Base-by-base conservation (phyloP, 2,113 vertebrate species). In the Sprattus sprattus region DNA sequence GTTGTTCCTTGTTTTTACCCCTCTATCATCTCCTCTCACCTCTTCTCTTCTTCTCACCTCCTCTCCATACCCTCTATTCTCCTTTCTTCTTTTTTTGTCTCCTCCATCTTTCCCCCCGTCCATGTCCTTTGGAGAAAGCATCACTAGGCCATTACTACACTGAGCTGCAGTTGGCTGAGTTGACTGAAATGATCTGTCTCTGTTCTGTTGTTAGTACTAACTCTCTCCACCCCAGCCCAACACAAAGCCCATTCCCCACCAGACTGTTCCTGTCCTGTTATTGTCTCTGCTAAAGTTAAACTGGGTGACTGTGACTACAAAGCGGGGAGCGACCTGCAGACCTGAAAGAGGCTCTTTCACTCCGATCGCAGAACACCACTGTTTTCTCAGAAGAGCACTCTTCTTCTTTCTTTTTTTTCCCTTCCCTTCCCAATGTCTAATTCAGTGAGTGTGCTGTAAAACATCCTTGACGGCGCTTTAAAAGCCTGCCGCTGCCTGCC, bases 191-290 rank as follows among this genome's bases (percentile, higher is more conserved):
- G 67, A 85, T 71, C 10, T 71, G n/a, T 8, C n/a, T 4, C 20
- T 64, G 60, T n/a, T 83, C 82, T 84, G 86, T 82, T 85, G 81
- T 84, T 85, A 81, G 81, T 71, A 60, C 45, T 45, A 44, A 87
- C 82, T 60, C 39, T 81, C 45, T 44, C 85, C 39, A 25, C 22
- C 20, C 81, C 83, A 75, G 39, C 39, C 39, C 39, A 57, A 88
- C 78, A 88, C 89, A 86, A 50, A 71, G 46, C 47, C 83, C 71
- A 85, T 85, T 89, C 87, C 87, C 85, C 85, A 46, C 85, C 67
- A 32, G 81, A 85, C 85, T 78, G 85, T 57, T 84, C 81, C 81
- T 85, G 83, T 84, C 84, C 83, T 86, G 85, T 89, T 57, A 89
- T 87, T 86, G 86, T 81, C 16, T 46, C 80, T 84, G 80, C 49